Percentiles rank a stretch among this genome's conserved stretches.
These are phyloP conservation scores for Crenuchus spilurus DNA, from an alignment of 2,797 vertebrate genomes.

Conservation along the genomic window DNA sequence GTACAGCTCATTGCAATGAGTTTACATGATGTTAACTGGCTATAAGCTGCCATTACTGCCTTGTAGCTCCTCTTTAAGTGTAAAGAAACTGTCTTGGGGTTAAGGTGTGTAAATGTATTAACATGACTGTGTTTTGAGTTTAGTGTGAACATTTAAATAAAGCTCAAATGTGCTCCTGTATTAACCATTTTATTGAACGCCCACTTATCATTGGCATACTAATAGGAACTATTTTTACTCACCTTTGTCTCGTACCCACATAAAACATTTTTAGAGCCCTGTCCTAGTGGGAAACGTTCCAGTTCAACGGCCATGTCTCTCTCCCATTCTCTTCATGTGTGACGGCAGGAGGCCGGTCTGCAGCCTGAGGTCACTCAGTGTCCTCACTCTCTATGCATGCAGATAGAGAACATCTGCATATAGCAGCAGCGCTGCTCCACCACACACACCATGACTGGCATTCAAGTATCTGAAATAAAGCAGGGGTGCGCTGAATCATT, in stretches of 20 bases:
- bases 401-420: conserved; percentile 31
- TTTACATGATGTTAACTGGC: too few species aligned
- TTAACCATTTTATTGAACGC: background rate
- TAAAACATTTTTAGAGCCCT: conserved; percentile 26
- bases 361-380: conserved; percentile 33
- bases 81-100: too few species aligned
- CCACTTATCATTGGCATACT: background rate
- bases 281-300: conserved; percentile 25
- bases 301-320: conserved; percentile 12
- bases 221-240: background rate
- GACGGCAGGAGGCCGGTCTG: conserved; percentile 29
- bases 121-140: too few species aligned
- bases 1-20: too few species aligned
- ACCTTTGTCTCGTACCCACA: background rate
- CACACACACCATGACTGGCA: too few species aligned
- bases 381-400: conserved; percentile 19
- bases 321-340: conserved; percentile 19
- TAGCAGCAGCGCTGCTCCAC: conserved; percentile 5
- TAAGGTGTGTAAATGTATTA: too few species aligned
- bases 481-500: too few species aligned
- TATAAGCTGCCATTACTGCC: too few species aligned
- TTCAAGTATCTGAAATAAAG: too few species aligned
- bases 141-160: too few species aligned
- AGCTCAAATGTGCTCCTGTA: too few species aligned
- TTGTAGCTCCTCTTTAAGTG: too few species aligned